These are phyloP conservation scores for Sminthurinus signatus DNA, from an alignment of 1,140 invertebrate species.

Conservation along the genomic window DNA sequence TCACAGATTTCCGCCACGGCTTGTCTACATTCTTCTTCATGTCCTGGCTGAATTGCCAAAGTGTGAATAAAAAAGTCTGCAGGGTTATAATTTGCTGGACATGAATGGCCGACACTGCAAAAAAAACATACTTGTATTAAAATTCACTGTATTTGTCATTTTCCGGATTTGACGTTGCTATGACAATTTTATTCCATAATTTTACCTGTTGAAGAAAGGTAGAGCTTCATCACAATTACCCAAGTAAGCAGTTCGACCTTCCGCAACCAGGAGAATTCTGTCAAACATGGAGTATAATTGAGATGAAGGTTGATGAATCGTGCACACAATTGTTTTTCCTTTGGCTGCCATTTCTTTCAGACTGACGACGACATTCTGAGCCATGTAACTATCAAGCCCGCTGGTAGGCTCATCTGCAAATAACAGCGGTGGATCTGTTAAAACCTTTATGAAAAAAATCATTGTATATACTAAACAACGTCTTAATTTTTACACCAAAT, in stretches of 20 bases:
- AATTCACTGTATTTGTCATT: background rate
- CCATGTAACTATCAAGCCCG: slow-evolving; percentile 87
- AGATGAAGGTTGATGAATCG: slow-evolving; percentile 94
- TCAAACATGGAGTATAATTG: slow-evolving; percentile 91
- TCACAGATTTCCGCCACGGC: slow-evolving; percentile 53
- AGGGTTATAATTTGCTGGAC: slow-evolving; percentile 52
- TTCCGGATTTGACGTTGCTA: slow-evolving; percentile 35
- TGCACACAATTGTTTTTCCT: slow-evolving; percentile 87
- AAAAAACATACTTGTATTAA: background rate
- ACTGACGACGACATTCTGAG: slow-evolving; percentile 85
- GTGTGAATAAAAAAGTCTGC: slow-evolving; percentile 90
- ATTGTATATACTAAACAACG: background rate
- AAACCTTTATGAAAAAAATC: slow-evolving; percentile 52
- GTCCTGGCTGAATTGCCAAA: slow-evolving; percentile 77
- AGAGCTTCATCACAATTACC: slow-evolving; percentile 67
- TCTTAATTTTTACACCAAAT: background rate
- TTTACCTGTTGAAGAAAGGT: slow-evolving; percentile 69
- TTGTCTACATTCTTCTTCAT: slow-evolving; percentile 57
- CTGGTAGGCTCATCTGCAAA: slow-evolving; percentile 94
- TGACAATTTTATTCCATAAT: slow-evolving; percentile 33
- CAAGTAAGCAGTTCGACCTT: slow-evolving; percentile 83
- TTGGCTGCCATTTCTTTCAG: slow-evolving; percentile 68
- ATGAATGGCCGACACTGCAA: slow-evolving; percentile 53
- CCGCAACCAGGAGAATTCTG: slow-evolving; percentile 82
- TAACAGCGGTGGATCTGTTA: slow-evolving; percentile 89